phyloP scores from a whole-genome alignment of 2,113 vertebrate genomes.

The Eulemur macaco region DNA sequence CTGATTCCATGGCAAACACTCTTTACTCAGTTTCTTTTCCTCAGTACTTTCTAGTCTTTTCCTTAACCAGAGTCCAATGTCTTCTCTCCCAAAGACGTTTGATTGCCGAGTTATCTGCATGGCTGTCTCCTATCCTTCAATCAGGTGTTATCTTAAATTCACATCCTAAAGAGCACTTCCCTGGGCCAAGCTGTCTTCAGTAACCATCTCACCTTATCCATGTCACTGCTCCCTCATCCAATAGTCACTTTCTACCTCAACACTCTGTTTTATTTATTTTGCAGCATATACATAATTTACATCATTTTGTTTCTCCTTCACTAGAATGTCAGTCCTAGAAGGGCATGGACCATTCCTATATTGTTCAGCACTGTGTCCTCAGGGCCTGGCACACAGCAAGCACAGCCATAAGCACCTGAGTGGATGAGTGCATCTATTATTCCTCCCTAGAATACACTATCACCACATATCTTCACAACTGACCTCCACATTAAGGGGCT shows the following conservation, averaged over 20 bases:
- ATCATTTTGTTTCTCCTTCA: neutral
- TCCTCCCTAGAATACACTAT: neutral
- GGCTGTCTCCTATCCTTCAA: neutral
- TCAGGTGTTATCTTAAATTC: neutral
- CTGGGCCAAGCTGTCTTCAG: neutral
- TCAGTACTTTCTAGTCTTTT: neutral
- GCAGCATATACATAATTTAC: too few relatives aligned
- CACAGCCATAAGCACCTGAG: neutral
- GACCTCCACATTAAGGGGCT: neutral
- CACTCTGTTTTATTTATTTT: neutral
- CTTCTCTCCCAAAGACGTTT: neutral
- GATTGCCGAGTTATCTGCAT: neutral
- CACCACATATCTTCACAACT: neutral
- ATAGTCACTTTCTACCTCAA: neutral
- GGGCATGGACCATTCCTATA: accelerated
- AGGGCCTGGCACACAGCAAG: accelerated
- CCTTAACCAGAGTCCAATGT: neutral
- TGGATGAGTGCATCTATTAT: too few relatives aligned
- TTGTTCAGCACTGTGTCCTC: neutral
- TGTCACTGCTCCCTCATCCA: too few relatives aligned
- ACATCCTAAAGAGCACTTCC: too few relatives aligned
- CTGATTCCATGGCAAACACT: neutral
- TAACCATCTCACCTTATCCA: neutral
- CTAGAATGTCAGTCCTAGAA: neutral
- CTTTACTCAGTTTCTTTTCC: neutral